Base-by-base conservation (phyloP, 2,888 invertebrate genomes). In the Mythimna pallens region DNA sequence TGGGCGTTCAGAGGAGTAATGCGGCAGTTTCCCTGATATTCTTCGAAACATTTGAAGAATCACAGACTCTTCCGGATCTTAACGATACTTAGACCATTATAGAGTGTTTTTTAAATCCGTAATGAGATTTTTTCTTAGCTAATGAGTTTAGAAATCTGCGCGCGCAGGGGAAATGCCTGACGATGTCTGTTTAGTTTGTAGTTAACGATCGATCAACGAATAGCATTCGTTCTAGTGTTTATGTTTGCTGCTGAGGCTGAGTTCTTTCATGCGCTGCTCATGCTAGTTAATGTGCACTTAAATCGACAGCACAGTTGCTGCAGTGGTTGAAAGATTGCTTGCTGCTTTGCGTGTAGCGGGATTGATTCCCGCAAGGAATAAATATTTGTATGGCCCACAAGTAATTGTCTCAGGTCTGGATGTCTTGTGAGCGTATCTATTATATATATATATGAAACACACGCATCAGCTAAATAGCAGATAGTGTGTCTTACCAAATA, bases 81-180 rank as follows among this genome's bases (percentile, higher is more conserved):
- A 62, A 75, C 76, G 47, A 76, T 65, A 78, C 59, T 52, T 47
- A 30, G 12, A 34, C 58, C 68, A 75, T 79, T 75, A 77, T 54
- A 72, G n/a, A 71, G 22, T 54, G 40, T 65, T 84, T 85, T 83
- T 77, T 62, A 50, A 80, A 65, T 73, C 73, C 34, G 64, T 82
- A 77, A 77, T 74, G 74, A 78, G 68, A 47, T 61, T 72, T 84
- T 82, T 86, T 84, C 71, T 73, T 68, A 59, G 43, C 30, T 79
- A 86, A 86, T 79, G 70, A 61, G 68, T 80, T 79, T 83, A 79
- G 70, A 81, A 81, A 81, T 70, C 80, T 64, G 36, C 20, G 50
- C 54, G 55, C 62, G 43, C 54, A 67, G 22, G 69, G 69, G 47
- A 80, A 82, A 67, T 47, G 65, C 52, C 22, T 64, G 7, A 25